Base-by-base conservation (phyloP, 2,113 vertebrate genomes). In the Garra rufa region DNA sequence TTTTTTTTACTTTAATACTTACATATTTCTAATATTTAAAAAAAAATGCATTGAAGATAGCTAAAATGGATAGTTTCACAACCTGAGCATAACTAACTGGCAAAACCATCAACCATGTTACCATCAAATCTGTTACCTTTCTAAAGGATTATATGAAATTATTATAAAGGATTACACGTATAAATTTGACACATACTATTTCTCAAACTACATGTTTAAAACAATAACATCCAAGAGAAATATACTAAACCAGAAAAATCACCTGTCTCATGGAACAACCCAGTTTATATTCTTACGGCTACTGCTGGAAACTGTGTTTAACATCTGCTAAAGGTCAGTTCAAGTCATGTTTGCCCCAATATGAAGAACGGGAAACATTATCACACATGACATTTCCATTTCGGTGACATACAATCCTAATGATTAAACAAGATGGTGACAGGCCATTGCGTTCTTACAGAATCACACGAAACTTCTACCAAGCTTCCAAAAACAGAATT, bases 371-470 rank as follows among this genome's bases (percentile, higher is more conserved):
- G 63, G 63, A 34, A 82, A 70, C 79, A 71, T 85, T 21, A 85
- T 83, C 76, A 67, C 77, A 85, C 81, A 43, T 81, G 59, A 19
- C 57, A 82, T 83, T 85, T 78, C n/a, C 43, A 38, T 85, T 83
- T 26, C 34, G 57, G 34, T 55, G 65, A 82, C 70, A 77, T 21
- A 46, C 59, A 80, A 63, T 30, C 38, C 65, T 11, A 81, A 74
- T 80, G 75, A 84, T 81, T 74, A 82, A 82, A 74, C 44, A 38
- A 59, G 63, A 84, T 55, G 41, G 11, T 19, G 61, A 55, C 17
- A 81, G 69, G 44, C 46, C 78, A 43, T 63, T 21, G 70, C 21
- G 0, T 24, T 63, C 24, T 34, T 28, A 15, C 65, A 19, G 59
- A 77, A 63, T 46, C 28, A 15, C 17, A 30, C 15, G 17, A 55